Conservation (phyloP, 2,797 vertebrate species). For the Artibeus jamaicensis region DNA sequence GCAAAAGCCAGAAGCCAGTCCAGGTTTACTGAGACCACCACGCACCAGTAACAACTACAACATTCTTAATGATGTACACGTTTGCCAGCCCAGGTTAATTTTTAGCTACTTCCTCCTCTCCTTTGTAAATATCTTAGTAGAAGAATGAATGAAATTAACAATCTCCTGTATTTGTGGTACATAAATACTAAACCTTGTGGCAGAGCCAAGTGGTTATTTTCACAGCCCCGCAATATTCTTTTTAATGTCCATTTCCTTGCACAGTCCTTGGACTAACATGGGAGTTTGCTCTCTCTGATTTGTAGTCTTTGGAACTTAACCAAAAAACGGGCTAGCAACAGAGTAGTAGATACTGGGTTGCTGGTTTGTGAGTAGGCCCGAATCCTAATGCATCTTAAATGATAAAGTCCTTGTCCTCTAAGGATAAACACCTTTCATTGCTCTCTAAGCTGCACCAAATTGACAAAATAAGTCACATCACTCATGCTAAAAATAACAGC, state of each 20-base stretch:
- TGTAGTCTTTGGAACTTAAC: not conserved
- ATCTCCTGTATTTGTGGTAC: not conserved
- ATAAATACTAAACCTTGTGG: not conserved
- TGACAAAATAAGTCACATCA: not conserved
- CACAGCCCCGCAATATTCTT: not conserved
- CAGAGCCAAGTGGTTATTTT: not conserved
- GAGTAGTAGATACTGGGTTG: not conserved
- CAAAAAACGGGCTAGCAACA: not conserved
- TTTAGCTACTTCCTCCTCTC: not conserved
- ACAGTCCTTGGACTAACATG: not conserved
- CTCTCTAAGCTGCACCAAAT: not conserved
- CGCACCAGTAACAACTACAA: not conserved
- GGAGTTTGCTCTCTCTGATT: not conserved
- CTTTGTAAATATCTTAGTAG: not conserved
- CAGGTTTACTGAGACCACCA: not conserved
- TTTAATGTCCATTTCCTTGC: not conserved
- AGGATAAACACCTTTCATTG: not conserved
- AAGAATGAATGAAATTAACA: not conserved
- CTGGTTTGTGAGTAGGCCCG: not conserved
- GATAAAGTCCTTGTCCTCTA: not conserved
- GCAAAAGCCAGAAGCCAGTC: not conserved
- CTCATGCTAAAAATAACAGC: not conserved
- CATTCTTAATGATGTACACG: not conserved
- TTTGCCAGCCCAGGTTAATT: not conserved
- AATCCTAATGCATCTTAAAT: not conserved